phyloP scores from a whole-genome alignment of 2,797 vertebrate species.

The Oryzias dopingdopingensis region DNA sequence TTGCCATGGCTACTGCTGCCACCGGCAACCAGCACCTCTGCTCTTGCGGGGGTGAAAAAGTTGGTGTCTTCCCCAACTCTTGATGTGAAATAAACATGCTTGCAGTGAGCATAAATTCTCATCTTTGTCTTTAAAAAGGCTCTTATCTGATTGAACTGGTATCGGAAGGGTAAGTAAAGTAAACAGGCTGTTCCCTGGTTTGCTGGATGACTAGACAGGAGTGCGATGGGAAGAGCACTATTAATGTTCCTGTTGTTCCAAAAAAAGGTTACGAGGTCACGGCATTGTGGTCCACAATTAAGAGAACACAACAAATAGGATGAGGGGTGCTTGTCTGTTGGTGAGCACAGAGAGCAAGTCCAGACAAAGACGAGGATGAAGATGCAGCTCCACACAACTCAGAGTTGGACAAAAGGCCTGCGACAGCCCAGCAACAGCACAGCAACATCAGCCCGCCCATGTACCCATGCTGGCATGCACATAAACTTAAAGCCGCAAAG shows the following conservation, averaged over 20 bases:
- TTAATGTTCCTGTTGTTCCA: constrained; percentile 73
- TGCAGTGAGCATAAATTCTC: constrained; percentile 34
- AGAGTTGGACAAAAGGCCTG: constrained; percentile 63
- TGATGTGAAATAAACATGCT: constrained; percentile 44
- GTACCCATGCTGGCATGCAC: constrained; percentile 38
- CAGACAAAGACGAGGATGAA: constrained; percentile 69
- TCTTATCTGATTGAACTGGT: constrained; percentile 20
- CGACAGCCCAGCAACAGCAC: constrained; percentile 64
- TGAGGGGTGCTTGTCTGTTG: constrained; percentile 60
- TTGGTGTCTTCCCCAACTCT: constrained; percentile 47
- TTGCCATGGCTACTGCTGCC: constrained; percentile 55
- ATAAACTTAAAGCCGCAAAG: constrained; percentile 18
- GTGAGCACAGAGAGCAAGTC: constrained; percentile 60
- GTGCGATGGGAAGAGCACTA: constrained; percentile 64
- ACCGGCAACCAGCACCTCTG: constrained; percentile 46
- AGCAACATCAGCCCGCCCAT: constrained; percentile 57
- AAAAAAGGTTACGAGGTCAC: constrained; percentile 66
- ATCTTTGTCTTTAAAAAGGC: constrained; percentile 47
- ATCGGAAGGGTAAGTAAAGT: constrained; percentile 24
- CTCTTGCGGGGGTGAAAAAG: constrained; percentile 49
- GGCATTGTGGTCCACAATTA: constrained; percentile 73
- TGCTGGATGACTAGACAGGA: constrained; percentile 51
- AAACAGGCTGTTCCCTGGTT: constrained; percentile 43
- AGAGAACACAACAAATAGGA: constrained; percentile 75
- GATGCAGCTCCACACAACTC: constrained; percentile 76